Evolutionary conservation across 2,888 invertebrate species (phyloP), one percentile per base, ranked within the genome.

Genomic region (Cinara cedri): DNA sequence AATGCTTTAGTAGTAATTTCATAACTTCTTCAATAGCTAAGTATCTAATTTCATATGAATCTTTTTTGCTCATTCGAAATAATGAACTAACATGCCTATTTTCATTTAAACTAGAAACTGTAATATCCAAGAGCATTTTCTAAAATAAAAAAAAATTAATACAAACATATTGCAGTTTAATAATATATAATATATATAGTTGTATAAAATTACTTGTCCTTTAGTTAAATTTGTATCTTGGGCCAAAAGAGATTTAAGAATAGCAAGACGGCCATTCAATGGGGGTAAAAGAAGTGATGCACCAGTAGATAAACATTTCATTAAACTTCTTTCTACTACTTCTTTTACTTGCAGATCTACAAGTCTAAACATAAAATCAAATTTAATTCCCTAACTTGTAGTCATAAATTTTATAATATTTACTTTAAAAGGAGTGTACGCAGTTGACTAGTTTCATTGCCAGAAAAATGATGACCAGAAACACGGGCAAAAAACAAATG

Each of bases 51-150:
- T 70, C 78, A 70, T 78, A 78, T 13, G 70, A 11, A 24, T 62
- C 70, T 49, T 51, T 60, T 70, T 68, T 62, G 4, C 70, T 78
- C 10, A 78, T 49, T 57, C 60, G 34, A 26, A 78, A 78, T 19
- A 78, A 78, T 62, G 78, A 68, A 70, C 78, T 88, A 14, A 90
- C 87, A 83, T 90, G 89, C 46, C 86, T 86, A 82, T 89, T 88
- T 84, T 90, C 90, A 83, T 90, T 89, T 60, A 90, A 86, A 84
- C 90, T 90, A 46, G 87, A 88, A 81, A 90, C 85, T 72, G 90
- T 88, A 68, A 90, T 89, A 74, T 87, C 88, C 81, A 90, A 85
- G 81, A 90, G 87, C 87, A 90, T 88, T 83, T 88, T 87, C 78
- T 78, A 26, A 76, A 34, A 34, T 19, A 78, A 46, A 76, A 26